These are phyloP conservation scores for Acanthaster planci DNA, from an alignment of 35 echinoderm and acorn worm species.

Conservation along the genomic window DNA sequence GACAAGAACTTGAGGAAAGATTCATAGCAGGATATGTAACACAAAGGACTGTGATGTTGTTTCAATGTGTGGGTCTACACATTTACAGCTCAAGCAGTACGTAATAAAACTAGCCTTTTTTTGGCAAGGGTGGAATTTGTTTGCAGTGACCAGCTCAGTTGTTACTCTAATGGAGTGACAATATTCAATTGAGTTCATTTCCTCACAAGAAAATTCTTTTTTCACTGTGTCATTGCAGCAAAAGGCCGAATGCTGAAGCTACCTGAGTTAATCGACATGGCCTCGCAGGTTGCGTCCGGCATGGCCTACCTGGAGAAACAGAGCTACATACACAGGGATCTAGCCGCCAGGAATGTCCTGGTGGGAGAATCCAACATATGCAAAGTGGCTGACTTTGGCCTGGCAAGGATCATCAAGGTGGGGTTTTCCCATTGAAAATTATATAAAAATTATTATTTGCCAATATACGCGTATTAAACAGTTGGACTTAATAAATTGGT, in stretches of 20 bases:
- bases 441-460: too few relatives aligned
- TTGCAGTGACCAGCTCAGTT: not conserved
- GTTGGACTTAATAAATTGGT: too few relatives aligned
- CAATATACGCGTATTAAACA: too few relatives aligned
- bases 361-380: constrained; percentile 89
- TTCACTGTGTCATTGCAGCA: constrained; percentile 34
- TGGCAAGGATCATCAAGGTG: constrained; percentile 81
- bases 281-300: constrained; percentile 77
- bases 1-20: too few relatives aligned
- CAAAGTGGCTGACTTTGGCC: constrained; percentile 96
- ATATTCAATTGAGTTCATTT: not conserved
- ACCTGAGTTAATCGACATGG: constrained; percentile 80
- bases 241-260: constrained; percentile 66
- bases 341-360: constrained; percentile 87
- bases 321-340: constrained; percentile 90
- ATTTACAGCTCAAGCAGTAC: too few relatives aligned
- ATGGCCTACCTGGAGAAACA: constrained; percentile 93
- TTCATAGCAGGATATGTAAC: too few relatives aligned
- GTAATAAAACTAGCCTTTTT: too few relatives aligned
- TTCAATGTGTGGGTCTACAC: too few relatives aligned
- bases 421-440: not conserved
- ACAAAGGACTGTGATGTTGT: too few relatives aligned
- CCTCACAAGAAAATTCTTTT: not conserved
- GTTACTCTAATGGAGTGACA: not conserved
- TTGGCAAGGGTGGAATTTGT: too few relatives aligned